Evolutionary conservation across 1,140 invertebrate genomes (phyloP), one percentile per base, ranked within the genome.

Genomic region (Yoshiicerus persimilis): DNA sequence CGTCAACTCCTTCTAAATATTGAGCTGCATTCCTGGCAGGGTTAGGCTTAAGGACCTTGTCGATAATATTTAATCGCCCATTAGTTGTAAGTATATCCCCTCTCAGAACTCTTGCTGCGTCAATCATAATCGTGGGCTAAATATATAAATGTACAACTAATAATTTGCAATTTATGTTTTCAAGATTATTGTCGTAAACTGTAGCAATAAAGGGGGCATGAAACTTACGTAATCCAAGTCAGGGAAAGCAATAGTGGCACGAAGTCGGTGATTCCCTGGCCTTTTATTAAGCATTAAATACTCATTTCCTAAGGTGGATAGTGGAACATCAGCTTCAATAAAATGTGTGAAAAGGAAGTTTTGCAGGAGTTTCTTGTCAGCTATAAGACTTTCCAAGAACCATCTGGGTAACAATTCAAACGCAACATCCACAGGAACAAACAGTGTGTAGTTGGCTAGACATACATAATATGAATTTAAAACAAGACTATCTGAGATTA

Each of bases 391-490:
- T 23, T 87, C 88, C 56, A 88, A 38, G 38, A 90, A 90, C 87
- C 88, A 89, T 5, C 34, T 30, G 6, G 90, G 90, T 11, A 91
- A 62, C 16, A 32, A 8, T 56, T 87, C 38, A 64, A 91, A 91
- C 5, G 89, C 85, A 23, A 64, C 85, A 64, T 91, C 90, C n/a
- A 86, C 87, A 4, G 90, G 90, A 11, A 86, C 88, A 47, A 91
- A 90, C 13, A 91, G 85, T 1, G 90, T 91, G 88, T 89, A 91
- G 39, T 88, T 89, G 25, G 32, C 90, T 91, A 39, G 20, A 86
- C 62, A 83, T 13, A 39, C 38, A 85, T n/a, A 36, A 36, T 10
- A 36, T 20, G 1, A 4, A n/a, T n/a, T n/a, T n/a, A 41, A 41
- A 41, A 8, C 13, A 13, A 8, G 39, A 8, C 39, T 13, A 41